phyloP scores from a whole-genome alignment of 2,797 vertebrate genomes.

The Ataeniobius toweri region DNA sequence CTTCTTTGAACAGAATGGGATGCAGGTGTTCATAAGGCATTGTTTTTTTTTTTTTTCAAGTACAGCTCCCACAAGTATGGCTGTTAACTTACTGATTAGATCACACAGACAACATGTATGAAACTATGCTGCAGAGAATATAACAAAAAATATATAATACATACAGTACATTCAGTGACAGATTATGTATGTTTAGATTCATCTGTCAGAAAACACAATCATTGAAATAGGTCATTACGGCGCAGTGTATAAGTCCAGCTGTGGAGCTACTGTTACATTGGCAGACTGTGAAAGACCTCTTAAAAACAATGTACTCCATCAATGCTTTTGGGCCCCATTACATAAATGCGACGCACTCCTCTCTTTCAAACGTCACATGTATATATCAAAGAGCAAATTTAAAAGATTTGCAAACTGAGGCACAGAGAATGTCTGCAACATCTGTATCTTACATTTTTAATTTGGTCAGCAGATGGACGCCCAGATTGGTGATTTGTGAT shows the following conservation, averaged over 20 bases:
- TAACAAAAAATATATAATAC: neutral
- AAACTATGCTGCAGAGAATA: neutral
- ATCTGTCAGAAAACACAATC: slow-evolving; percentile 12
- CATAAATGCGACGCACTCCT: slow-evolving; percentile 39
- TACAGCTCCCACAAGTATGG: neutral
- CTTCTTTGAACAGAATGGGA: neutral
- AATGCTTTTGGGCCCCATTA: slow-evolving; percentile 38
- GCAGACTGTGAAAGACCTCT: slow-evolving; percentile 20
- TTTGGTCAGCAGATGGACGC: slow-evolving; percentile 64
- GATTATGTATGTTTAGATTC: neutral
- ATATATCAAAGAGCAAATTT: slow-evolving; percentile 42
- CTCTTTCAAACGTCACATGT: slow-evolving; percentile 18
- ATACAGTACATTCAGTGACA: slow-evolving; percentile 2
- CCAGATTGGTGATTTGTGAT: slow-evolving; percentile 72
- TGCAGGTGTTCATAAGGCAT: neutral
- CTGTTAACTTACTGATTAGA: neutral
- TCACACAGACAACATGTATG: neutral
- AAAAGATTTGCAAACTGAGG: slow-evolving; percentile 57
- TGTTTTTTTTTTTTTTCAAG: neutral
- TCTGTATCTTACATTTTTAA: slow-evolving; percentile 78
- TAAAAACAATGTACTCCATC: slow-evolving; percentile 23
- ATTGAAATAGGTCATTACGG: slow-evolving; percentile 7
- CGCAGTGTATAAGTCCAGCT: neutral
- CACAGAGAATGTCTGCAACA: slow-evolving; percentile 60
- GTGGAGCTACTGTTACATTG: neutral